Conservation (phyloP, 2,888 invertebrate species). For the Geophilus truncorum region DNA sequence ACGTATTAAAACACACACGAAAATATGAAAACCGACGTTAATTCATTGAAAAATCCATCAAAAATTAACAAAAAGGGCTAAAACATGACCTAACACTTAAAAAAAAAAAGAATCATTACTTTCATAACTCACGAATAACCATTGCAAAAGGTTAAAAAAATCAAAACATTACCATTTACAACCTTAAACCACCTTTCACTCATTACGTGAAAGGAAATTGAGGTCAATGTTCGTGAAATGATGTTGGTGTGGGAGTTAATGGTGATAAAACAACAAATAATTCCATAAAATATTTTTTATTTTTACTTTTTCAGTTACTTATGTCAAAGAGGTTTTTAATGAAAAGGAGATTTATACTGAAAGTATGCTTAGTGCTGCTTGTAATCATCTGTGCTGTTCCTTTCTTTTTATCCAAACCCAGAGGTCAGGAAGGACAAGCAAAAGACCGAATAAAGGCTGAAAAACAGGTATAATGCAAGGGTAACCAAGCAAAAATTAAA, state of each 20-base stretch:
- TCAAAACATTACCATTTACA: no score
- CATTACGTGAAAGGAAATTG: neutral
- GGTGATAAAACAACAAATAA: neutral
- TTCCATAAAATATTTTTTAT: neutral
- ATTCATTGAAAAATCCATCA: no score
- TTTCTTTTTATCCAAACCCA: constrained; percentile 40
- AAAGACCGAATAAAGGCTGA: neutral
- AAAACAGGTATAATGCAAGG: constrained; percentile 30
- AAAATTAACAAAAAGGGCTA: neutral
- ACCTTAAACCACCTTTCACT: no score
- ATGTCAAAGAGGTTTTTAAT: constrained; percentile 37
- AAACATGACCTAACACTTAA: no score
- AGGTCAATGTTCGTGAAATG: neutral
- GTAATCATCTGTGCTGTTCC: constrained; percentile 38
- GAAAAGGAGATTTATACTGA: constrained; percentile 37
- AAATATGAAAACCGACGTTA: no score
- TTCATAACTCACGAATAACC: no score
- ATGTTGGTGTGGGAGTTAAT: neutral
- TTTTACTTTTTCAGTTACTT: neutral
- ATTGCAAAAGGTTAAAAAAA: no score
- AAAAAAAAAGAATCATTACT: no score
- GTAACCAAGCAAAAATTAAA: neutral
- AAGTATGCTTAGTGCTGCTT: constrained; percentile 37
- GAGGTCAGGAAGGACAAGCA: constrained; percentile 36
- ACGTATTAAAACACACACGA: neutral